Base-by-base conservation (phyloP, 1,140 invertebrate genomes). In the Teleogryllus occipitalis region DNA sequence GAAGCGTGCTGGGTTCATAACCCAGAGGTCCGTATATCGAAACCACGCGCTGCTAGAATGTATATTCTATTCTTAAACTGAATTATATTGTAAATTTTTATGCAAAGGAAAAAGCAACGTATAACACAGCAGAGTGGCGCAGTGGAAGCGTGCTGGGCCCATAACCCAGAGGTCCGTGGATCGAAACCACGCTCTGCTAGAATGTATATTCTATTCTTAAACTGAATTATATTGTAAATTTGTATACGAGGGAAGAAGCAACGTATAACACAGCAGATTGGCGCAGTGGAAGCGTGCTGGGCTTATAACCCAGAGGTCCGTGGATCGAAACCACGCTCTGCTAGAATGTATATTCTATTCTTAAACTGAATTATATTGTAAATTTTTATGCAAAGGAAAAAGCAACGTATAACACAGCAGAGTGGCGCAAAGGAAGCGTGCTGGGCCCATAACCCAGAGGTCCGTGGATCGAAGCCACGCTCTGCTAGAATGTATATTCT, bases 21-120 rank as follows among this genome's bases (percentile, higher is more conserved):
- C 79, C 79, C 79, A 80, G 79, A 80, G 79, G 79, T 80, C 79
- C 79, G 74, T 80, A 74, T 74, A 80, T 80, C 79, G 79, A 80
- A 80, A 80, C 79, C 79, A 80, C 79, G 79, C 79, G 78, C 79
- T 80, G 79, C 79, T 82, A 82, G n/a, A n/a, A n/a, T n/a, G n/a
- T n/a, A n/a, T n/a, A n/a, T n/a, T n/a, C n/a, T n/a, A n/a, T n/a
- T n/a, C n/a, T n/a, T n/a, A n/a, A n/a, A n/a, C n/a, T n/a, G n/a
- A n/a, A n/a, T n/a, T n/a, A n/a, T n/a, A n/a, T n/a, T n/a, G n/a
- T n/a, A n/a, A n/a, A n/a, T n/a, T n/a, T n/a, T n/a, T n/a, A n/a
- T n/a, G n/a, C n/a, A n/a, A n/a, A n/a, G n/a, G n/a, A n/a, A n/a
- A n/a, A n/a, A n/a, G n/a, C n/a, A n/a, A n/a, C n/a, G n/a, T n/a